A percentile compares a stretch with the other conserved stretches of the same genome.
phyloP scores from a whole-genome alignment of 2,113 vertebrate species.

The Stigmatopora argus region DNA sequence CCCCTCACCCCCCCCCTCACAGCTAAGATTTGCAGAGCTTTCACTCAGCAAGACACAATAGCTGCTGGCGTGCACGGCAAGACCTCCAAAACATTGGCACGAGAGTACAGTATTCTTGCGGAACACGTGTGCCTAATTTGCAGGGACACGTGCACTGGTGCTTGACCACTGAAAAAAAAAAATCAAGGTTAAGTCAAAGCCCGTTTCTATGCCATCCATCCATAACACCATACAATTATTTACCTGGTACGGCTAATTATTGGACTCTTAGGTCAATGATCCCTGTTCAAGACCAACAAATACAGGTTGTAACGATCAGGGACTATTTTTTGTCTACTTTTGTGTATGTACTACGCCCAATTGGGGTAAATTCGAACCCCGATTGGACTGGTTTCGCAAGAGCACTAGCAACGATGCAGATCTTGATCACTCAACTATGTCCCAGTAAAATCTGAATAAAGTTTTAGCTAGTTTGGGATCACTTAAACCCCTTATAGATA shows the following conservation, averaged over 20 bases:
- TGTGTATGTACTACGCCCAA: no score
- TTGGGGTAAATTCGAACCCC: no score
- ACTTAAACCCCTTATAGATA: no score
- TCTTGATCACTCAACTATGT: no score
- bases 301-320: no score
- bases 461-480: no score
- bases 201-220: background rate
- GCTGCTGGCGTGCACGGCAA: slow-evolving; percentile 28
- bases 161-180: background rate
- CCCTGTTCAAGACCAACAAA: no score
- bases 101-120: slow-evolving; percentile 6
- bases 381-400: no score
- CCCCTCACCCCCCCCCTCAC: slow-evolving; percentile 6
- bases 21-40: slow-evolving; percentile 36
- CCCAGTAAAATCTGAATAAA: no score
- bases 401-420: no score
- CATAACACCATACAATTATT: background rate
- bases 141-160: slow-evolving; percentile 6
- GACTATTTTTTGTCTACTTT: no score
- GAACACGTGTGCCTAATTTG: slow-evolving; percentile 1
- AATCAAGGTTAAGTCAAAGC: background rate
- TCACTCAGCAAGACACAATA: slow-evolving; percentile 32
- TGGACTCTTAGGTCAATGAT: background rate
- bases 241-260: background rate
- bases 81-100: slow-evolving; percentile 19